phyloP scores from a whole-genome alignment of 2,888 invertebrate species.

The Mythimna pallens region DNA sequence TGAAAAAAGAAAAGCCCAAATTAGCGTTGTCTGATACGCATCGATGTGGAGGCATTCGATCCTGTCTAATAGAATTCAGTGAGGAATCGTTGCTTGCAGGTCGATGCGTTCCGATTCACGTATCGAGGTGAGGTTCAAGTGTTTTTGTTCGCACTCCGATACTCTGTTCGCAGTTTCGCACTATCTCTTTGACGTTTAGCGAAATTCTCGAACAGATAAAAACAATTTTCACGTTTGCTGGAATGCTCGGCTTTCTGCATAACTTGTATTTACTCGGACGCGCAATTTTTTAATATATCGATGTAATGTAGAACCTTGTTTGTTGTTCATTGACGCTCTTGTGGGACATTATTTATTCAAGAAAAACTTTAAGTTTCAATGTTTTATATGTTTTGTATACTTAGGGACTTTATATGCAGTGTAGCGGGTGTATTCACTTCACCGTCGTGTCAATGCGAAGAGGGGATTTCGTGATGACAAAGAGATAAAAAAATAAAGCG shows the following conservation, averaged over 20 bases:
- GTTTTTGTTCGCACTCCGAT: constrained; percentile 85
- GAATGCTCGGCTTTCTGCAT: constrained; percentile 72
- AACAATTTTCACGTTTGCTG: constrained; percentile 77
- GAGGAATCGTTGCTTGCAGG: constrained; percentile 53
- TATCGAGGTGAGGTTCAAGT: constrained; percentile 63
- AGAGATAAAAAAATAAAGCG: constrained; percentile 87
- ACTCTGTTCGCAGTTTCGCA: constrained; percentile 86
- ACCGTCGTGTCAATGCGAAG: constrained; percentile 70
- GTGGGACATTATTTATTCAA: constrained; percentile 62
- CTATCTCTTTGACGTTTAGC: constrained; percentile 81
- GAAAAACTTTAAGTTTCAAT: constrained; percentile 66
- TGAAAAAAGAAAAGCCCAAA: constrained; percentile 77
- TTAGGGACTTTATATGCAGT: constrained; percentile 43
- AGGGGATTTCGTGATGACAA: constrained; percentile 76
- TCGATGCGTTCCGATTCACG: constrained; percentile 62
- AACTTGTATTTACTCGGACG: constrained; percentile 72
- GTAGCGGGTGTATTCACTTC: constrained; percentile 58
- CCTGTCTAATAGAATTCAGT: constrained; percentile 61
- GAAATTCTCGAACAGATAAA: constrained; percentile 80
- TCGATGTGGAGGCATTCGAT: constrained; percentile 73
- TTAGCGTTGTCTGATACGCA: constrained; percentile 75
- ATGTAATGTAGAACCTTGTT: constrained; percentile 37
- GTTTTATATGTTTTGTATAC: constrained; percentile 44
- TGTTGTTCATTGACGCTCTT: constrained; percentile 52
- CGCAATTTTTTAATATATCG: constrained; percentile 46